Evolutionary conservation across 1,140 invertebrate species (phyloP).

Genomic region (Drosophila nebulosa): DNA sequence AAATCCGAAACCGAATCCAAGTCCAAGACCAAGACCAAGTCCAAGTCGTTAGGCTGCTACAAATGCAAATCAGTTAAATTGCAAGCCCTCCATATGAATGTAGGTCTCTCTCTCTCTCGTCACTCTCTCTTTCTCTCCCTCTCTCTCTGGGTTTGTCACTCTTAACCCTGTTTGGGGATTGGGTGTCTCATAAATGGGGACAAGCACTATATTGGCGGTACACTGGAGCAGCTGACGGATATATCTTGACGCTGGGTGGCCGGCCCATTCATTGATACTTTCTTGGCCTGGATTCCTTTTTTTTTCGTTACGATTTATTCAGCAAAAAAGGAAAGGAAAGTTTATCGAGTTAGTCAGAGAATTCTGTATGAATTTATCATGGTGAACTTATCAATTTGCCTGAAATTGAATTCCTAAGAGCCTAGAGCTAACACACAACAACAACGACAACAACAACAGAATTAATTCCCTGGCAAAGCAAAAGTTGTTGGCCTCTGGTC

Average conservation of each 20-base stretch:
- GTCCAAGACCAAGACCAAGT: too few relatives aligned
- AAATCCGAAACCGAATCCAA: neutral
- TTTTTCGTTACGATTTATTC: neutral
- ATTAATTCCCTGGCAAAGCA: conserved; percentile 35
- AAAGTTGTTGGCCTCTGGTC: conserved; percentile 26
- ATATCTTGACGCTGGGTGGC: conserved; percentile 52
- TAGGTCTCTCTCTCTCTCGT: conserved; percentile 49
- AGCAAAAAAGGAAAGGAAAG: neutral
- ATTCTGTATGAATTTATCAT: neutral
- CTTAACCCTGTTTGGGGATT: conserved; percentile 61
- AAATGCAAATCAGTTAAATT: conserved; percentile 62
- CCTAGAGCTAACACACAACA: neutral
- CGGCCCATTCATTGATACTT: conserved; percentile 25
- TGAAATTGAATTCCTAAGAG: conserved; percentile 3
- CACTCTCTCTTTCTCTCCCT: neutral
- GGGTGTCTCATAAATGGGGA: conserved; percentile 62
- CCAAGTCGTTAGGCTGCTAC: conserved; percentile 8
- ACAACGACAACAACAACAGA: neutral
- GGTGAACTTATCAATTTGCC: conserved; percentile 2
- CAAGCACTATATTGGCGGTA: conserved; percentile 5
- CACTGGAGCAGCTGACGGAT: conserved; percentile 13
- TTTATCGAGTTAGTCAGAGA: neutral
- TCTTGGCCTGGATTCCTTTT: neutral
- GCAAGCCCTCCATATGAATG: conserved; percentile 56
- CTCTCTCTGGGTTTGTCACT: conserved; percentile 57